A percentile compares a stretch with the other conserved stretches of the same genome.
phyloP scores from a whole-genome alignment of 2,888 invertebrate species.

The Syrphus vitripennis region DNA sequence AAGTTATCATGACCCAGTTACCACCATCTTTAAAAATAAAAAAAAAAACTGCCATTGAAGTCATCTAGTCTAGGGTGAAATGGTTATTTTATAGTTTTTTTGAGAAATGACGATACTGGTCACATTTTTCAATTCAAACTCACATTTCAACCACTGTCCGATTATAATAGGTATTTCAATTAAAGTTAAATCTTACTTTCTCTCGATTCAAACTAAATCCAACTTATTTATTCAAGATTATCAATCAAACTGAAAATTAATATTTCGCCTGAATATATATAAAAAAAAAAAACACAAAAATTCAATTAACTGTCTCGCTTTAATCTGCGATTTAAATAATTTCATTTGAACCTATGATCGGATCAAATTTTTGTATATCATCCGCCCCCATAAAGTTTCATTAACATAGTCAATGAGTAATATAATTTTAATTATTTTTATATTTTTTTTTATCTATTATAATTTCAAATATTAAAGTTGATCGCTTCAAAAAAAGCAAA shows the following conservation, averaged over 20 bases:
- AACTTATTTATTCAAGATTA: neutral
- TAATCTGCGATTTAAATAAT: constrained; percentile 28
- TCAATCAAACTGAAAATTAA: neutral
- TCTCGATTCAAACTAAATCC: neutral
- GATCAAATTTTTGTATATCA: neutral
- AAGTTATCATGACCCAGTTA: no score
- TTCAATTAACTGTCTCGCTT: neutral
- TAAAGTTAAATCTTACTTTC: no score
- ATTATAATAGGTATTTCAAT: neutral
- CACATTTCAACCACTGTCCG: neutral
- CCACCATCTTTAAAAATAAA: no score
- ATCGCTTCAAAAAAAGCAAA: neutral
- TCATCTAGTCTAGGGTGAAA: no score
- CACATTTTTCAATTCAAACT: no score
- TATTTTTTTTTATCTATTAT: constrained; percentile 4
- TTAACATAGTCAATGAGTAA: constrained; percentile 24
- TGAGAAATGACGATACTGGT: no score
- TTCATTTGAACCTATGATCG: constrained; percentile 15
- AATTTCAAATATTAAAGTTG: neutral
- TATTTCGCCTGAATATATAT: neutral
- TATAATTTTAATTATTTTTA: neutral
- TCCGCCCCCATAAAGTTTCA: constrained; percentile 30
- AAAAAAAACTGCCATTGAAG: no score
- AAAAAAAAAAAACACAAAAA: neutral
- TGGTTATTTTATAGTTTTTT: no score